Evolutionary conservation across 2,888 invertebrate genomes (phyloP), one percentile per base, ranked within the genome.

Genomic region (Eupeodes luniger): DNA sequence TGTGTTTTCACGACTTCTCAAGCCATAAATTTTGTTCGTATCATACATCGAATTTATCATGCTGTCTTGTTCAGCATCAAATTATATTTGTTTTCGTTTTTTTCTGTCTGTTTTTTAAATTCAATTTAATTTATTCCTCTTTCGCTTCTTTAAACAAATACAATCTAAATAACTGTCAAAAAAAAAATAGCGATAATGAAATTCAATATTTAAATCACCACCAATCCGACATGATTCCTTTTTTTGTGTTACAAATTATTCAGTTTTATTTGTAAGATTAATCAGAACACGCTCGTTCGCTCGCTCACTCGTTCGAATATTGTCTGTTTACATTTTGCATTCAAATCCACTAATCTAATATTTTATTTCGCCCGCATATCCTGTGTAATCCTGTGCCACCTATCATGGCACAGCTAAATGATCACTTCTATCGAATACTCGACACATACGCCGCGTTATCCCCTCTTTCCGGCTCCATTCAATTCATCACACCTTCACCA

Each of bases 351-450:
- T 80, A 66, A 87, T 87, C 86, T 72, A 79, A 87, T 80, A 72
- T 83, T 87, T 87, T 76, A 83, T 83, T 76, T 59, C 53, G 59
- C 87, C 87, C 83, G 87, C 87, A 87, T 87, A 72, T 82, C 51
- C 55, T 47, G n/a, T 64, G 59, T 67, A 79, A 67, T 62, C 49
- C 61, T 49, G 44, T 51, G 55, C 66, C 66, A 59, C 36, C 59
- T 75, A 67, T 59, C 57, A 66, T 12, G n/a, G 47, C 40, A 19
- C 27, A 27, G 40, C 59, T 59, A 78, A 74, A 78, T 86, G 67
- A 86, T 86, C 83, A 75, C 83, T 77, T 76, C 74, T 76, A 77
- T 83, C 34, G 79, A 76, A 72, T 36, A 80, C 14, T 34, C 62
- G 47, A 81, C 67, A 81, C 51, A 61, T 27, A 27, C 27, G 27